A percentile compares a stretch with the other conserved stretches of the same genome.
These are phyloP conservation scores for Halictus ligatus DNA, from an alignment of 2,888 invertebrate species.

Conservation along the genomic window DNA sequence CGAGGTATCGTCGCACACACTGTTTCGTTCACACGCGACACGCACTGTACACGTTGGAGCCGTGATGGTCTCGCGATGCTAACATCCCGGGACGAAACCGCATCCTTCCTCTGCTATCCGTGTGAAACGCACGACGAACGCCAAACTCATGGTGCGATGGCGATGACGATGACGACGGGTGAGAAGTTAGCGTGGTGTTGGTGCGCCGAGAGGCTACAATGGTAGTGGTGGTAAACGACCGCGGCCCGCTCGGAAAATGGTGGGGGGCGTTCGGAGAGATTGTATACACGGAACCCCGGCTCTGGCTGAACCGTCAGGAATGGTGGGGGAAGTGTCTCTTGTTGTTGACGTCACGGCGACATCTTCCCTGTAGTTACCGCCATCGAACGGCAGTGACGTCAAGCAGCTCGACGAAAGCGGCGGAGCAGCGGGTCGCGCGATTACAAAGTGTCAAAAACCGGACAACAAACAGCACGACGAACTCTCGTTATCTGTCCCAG, in stretches of 20 bases:
- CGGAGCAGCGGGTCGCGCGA: background rate
- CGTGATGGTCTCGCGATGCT: conserved; percentile 7
- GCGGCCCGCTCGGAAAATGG: background rate
- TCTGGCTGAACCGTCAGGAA: conserved; percentile 20
- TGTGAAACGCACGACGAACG: conserved; percentile 49
- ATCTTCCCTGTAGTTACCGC: conserved; percentile 37
- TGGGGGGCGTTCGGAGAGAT: conserved; percentile 42
- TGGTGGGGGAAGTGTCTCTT: conserved; percentile 7
- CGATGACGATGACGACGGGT: conserved; percentile 51
- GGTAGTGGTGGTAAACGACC: conserved; percentile 56
- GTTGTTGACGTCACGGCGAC: conserved; percentile 37
- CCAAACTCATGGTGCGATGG: conserved; percentile 62
- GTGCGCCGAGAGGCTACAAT: conserved; percentile 22
- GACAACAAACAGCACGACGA: background rate
- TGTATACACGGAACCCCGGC: conserved; percentile 35
- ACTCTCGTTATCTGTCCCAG: background rate
- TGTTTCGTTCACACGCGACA: conserved; percentile 23
- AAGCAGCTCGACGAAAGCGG: conserved; percentile 23
- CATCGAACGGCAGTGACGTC: conserved; percentile 45
- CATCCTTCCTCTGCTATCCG: conserved; percentile 31
- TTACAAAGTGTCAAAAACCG: background rate
- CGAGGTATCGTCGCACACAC: conserved; percentile 57
- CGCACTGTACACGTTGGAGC: conserved; percentile 31
- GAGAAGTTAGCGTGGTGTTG: conserved; percentile 27
- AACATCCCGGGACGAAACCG: conserved; percentile 38